Percentiles rank a stretch among this genome's conserved stretches.
phyloP scores from a whole-genome alignment of 2,797 vertebrate genomes.

The Pelochelys cantorii region DNA sequence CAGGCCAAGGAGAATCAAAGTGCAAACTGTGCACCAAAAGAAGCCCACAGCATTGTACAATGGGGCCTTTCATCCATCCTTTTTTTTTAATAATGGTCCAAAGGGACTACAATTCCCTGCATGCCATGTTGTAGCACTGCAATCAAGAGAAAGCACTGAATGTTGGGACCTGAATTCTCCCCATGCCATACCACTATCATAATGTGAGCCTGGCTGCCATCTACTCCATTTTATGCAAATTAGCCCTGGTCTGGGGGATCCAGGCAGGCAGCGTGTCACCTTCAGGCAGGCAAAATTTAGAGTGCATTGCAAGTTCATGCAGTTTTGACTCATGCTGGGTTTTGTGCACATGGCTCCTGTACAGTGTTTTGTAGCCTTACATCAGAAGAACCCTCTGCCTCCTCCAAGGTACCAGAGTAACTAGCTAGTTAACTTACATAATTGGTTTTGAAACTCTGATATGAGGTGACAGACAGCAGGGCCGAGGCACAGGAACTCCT shows the following conservation, averaged over 20 bases:
- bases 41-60: conserved; percentile 6
- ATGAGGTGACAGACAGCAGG: neutral
- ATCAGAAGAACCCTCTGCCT: neutral
- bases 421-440: neutral
- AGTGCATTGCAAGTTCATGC: neutral
- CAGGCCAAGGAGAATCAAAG: conserved; percentile 20
- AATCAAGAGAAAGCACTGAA: neutral
- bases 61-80: conserved; percentile 26
- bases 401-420: neutral
- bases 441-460: neutral
- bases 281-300: neutral
- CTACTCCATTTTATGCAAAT: neutral
- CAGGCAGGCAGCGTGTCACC: rapidly evolving
- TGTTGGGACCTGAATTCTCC: neutral
- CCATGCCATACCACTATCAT: neutral
- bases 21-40: neutral
- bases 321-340: neutral
- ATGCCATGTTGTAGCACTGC: neutral
- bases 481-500: neutral
- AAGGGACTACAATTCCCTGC: neutral
- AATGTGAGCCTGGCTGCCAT: neutral
- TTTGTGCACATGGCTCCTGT: neutral
- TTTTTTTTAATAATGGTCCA: conserved; percentile 15
- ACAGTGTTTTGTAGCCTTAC: neutral
- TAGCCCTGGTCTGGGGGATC: neutral